These are phyloP conservation scores for Phasianus colchicus DNA, from an alignment of 2,113 vertebrate species.

Conservation along the genomic window DNA sequence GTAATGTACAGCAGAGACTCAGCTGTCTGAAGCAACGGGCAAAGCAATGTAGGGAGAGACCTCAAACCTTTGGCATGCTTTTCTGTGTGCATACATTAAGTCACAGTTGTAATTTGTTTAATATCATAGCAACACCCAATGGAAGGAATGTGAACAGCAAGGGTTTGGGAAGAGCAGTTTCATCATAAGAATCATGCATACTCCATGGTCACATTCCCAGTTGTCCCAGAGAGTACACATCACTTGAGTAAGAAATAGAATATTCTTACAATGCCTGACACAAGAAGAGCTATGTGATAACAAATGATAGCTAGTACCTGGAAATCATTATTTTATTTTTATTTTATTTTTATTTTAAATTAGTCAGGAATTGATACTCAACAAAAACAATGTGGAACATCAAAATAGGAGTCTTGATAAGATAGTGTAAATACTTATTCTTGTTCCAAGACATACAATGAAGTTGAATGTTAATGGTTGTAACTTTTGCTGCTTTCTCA, in stretches of 20 bases:
- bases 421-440: neutral
- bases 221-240: neutral
- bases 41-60: conserved; percentile 3
- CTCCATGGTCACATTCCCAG: neutral
- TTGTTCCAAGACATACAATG: neutral
- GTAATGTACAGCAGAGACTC: neutral
- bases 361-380: neutral
- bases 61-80: conserved; percentile 15
- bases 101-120: conserved; percentile 58
- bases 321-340: neutral
- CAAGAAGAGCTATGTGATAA: neutral
- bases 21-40: neutral
- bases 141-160: conserved; percentile 76
- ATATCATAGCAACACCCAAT: conserved; percentile 79
- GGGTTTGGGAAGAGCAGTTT: neutral
- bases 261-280: neutral
- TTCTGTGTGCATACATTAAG: neutral
- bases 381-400: neutral
- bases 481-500: neutral
- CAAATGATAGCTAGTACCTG: neutral
- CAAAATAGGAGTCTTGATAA: neutral
- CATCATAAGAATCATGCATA: neutral
- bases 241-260: neutral
- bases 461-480: neutral
- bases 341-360: neutral